A percentile compares a stretch with the other conserved stretches of the same genome.
Conservation (phyloP, 2,113 vertebrate species). For the Cinclus cinclus region DNA sequence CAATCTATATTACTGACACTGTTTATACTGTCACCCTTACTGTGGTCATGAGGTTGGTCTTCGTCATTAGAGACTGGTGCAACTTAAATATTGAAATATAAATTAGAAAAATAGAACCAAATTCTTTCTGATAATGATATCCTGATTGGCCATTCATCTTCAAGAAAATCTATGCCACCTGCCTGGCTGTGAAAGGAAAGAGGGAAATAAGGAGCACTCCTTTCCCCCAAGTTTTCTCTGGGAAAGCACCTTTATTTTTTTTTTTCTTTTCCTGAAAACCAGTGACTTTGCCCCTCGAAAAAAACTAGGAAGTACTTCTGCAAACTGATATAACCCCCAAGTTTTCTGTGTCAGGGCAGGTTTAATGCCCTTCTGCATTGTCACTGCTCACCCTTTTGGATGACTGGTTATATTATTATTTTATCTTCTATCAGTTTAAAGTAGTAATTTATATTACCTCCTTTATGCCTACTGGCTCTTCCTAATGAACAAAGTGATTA, state of each 20-base stretch:
- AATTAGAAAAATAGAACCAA: not conserved
- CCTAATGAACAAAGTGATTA: not conserved
- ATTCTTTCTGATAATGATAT: not conserved
- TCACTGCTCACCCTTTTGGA: not conserved
- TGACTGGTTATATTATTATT: not conserved
- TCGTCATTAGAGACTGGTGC: not conserved
- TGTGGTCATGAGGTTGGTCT: not conserved
- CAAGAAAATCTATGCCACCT: not conserved
- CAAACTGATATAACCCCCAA: not conserved
- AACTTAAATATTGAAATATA: not conserved
- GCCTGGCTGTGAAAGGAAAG: not conserved
- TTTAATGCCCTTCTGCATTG: not conserved
- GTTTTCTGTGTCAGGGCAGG: not conserved
- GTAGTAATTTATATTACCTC: not conserved
- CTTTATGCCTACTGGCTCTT: not conserved
- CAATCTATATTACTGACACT: not conserved
- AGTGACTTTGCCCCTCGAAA: accelerated
- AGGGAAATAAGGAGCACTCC: not conserved
- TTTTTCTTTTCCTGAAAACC: not conserved
- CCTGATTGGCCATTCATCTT: not conserved
- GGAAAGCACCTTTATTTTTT: not conserved
- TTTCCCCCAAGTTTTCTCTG: not conserved
- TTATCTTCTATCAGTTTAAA: not conserved
- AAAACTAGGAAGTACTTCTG: not conserved
- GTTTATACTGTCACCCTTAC: not conserved